These are phyloP conservation scores for Ahaetulla prasina DNA, from an alignment of 2,113 vertebrate species.

Conservation along the genomic window DNA sequence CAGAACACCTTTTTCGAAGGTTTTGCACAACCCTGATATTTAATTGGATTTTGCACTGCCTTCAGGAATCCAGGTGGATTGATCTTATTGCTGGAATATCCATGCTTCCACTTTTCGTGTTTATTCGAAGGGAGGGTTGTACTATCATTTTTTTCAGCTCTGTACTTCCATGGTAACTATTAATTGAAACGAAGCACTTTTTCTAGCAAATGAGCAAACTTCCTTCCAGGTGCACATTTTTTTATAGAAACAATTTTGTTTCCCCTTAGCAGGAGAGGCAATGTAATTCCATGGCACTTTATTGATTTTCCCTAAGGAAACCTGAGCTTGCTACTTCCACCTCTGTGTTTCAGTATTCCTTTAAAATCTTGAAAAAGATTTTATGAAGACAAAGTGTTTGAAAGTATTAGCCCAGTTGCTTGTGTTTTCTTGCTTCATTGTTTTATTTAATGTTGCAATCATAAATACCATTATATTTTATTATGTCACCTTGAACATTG, in stretches of 20 bases:
- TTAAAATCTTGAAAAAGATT: background rate
- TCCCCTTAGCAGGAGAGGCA: background rate
- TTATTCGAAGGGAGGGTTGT: background rate
- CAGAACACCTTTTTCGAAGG: background rate
- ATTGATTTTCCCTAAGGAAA: background rate
- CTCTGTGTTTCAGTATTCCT: background rate
- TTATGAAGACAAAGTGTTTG: background rate
- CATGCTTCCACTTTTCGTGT: background rate
- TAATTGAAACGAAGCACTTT: background rate
- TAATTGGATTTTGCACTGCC: background rate
- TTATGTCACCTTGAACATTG: background rate
- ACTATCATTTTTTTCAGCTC: background rate
- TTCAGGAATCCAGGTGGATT: background rate
- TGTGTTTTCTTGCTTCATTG: background rate
- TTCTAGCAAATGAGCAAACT: background rate
- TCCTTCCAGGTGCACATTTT: background rate
- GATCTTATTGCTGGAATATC: background rate
- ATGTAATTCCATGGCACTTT: background rate
- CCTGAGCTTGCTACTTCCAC: background rate
- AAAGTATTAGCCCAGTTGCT: background rate
- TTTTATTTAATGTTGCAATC: background rate
- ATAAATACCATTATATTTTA: background rate
- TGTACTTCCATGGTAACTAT: background rate
- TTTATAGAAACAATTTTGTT: background rate
- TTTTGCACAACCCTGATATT: background rate